These are phyloP conservation scores for Melinaea menophilus DNA, from an alignment of 2,888 invertebrate species.

Conservation along the genomic window DNA sequence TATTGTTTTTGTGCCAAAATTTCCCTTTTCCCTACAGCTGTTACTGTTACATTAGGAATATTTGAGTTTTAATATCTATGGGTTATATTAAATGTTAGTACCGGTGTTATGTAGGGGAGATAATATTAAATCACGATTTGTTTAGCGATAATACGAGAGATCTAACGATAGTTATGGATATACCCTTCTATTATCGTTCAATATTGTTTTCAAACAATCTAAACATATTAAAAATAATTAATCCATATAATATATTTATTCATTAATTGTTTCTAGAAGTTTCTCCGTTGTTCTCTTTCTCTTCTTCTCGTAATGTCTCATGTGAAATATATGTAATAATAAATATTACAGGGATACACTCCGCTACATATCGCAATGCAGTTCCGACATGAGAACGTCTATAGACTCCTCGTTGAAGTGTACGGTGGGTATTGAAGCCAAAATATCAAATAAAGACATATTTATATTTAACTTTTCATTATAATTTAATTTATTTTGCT, in stretches of 20 bases:
- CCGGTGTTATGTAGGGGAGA: slow-evolving; percentile 12
- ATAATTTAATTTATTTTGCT: slow-evolving; percentile 2
- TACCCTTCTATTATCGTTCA: too few relatives aligned
- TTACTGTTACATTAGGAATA: slow-evolving; percentile 39
- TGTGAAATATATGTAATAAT: not conserved
- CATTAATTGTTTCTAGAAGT: too few relatives aligned
- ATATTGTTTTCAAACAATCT: too few relatives aligned
- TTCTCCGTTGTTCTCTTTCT: too few relatives aligned
- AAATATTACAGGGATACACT: slow-evolving; percentile 89
- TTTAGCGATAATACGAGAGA: not conserved
- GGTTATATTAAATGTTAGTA: slow-evolving; percentile 25
- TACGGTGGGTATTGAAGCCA: slow-evolving; percentile 84
- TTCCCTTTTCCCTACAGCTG: slow-evolving; percentile 51
- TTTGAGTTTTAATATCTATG: slow-evolving; percentile 24
- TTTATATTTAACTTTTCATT: too few relatives aligned
- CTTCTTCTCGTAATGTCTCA: too few relatives aligned
- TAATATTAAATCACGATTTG: not conserved
- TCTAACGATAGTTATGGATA: not conserved
- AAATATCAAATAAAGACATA: not conserved
- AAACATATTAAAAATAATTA: too few relatives aligned
- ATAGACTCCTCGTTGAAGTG: slow-evolving; percentile 90
- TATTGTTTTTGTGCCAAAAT: slow-evolving; percentile 25
- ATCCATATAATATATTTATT: too few relatives aligned
- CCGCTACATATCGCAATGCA: slow-evolving; percentile 95
- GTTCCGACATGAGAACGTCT: slow-evolving; percentile 91